Base-by-base conservation (phyloP, 2,888 invertebrate genomes). In the Cataglyphis livida region DNA sequence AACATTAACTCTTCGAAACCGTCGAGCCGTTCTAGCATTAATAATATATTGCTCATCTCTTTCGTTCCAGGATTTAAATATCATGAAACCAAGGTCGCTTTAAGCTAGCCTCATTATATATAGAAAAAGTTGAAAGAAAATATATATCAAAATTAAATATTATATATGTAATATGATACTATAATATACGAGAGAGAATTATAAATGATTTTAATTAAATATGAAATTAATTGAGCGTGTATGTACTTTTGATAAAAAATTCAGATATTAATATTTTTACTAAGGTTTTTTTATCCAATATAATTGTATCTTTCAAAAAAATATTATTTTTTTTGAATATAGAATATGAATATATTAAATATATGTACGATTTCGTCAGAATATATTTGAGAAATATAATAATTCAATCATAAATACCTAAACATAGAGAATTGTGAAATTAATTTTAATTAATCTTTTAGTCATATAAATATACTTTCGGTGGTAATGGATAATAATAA, bases 1-100 rank as follows among this genome's bases (percentile, higher is more conserved):
- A 91, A 90, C 87, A 87, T 88, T 88, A 89, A 91, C 91, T 91
- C 88, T 84, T 79, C 87, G 87, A 87, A 90, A 88, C 87, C 89
- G 88, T 82, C 86, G 81, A 86, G 85, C 84, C 85, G 83, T 86
- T 84, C 88, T 85, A 87, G 73, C 70, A 68, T 89, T 85, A 90
- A 90, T 90, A 90, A 90, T 90, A 88, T 82, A 90, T 84, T 48
- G 35, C 9, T 21, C 59, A 74, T 86, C 85, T 82, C 84, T 84
- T 85, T 87, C 84, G 86, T 87, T 84, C 71, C 76, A 71, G 82
- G 38, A 65, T 81, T 84, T 83, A 87, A 89, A 75, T 68, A 78
- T 85, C 62, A 85, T 68, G 84, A 76, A 82, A 15, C 10, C 3
- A 85, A 68, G 66, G n/a, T 2, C 15, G 51, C n/a, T 51, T 48